A percentile compares a stretch with the other conserved stretches of the same genome.
These are phyloP conservation scores for Hypotaenidia okinawae DNA, from an alignment of 2,797 vertebrate genomes.

Conservation along the genomic window DNA sequence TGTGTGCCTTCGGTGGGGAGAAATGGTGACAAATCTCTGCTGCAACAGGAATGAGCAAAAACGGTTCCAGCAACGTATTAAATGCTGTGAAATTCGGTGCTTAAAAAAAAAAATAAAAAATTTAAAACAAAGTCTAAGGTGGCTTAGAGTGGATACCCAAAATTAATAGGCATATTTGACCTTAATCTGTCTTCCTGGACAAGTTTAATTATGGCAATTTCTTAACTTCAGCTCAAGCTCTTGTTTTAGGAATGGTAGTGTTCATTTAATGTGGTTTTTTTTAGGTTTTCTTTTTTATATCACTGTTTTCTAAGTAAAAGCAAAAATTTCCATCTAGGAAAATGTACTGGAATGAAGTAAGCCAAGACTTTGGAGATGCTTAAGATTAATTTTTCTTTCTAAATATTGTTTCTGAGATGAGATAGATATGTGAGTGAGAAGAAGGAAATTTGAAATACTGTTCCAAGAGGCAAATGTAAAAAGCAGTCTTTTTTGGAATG, in stretches of 20 bases:
- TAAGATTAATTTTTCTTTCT: background rate
- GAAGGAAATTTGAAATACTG: background rate
- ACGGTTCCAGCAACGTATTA: accelerated
- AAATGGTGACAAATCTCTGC: background rate
- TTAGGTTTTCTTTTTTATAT: background rate
- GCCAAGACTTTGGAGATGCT: background rate
- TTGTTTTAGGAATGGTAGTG: slow-evolving; percentile 37
- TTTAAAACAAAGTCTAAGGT: background rate
- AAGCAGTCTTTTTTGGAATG: background rate
- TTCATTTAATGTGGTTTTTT: background rate
- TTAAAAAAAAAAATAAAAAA: background rate
- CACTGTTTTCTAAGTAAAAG: background rate
- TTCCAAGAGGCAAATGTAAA: background rate
- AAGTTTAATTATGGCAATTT: slow-evolving; percentile 66
- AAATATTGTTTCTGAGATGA: background rate
- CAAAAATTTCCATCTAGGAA: background rate
- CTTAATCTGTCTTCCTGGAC: slow-evolving; percentile 64
- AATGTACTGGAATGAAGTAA: background rate
- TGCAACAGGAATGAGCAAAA: background rate
- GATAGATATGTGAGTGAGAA: background rate
- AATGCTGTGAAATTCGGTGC: background rate
- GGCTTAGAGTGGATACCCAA: background rate
- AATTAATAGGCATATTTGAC: slow-evolving; percentile 64
- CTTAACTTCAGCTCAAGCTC: slow-evolving; percentile 4
- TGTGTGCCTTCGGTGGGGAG: accelerated